Evolutionary conservation across 2,113 vertebrate species (phyloP).

Genomic region (Cardinalis cardinalis): DNA sequence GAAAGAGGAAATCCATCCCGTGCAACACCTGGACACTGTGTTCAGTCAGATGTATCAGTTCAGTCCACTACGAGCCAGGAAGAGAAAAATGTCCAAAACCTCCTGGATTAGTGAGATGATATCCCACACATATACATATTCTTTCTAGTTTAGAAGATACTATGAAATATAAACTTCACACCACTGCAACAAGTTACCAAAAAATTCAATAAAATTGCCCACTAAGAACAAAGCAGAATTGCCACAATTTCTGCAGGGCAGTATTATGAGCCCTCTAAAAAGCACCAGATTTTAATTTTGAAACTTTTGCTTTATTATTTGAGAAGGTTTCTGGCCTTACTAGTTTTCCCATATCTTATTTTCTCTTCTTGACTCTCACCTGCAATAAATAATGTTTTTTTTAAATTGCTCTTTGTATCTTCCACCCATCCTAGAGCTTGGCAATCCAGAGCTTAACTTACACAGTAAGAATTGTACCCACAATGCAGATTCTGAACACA

Average conservation of each 20-base stretch:
- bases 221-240: background rate
- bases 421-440: background rate
- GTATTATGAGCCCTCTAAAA: background rate
- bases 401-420: background rate
- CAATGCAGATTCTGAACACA: background rate
- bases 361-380: background rate
- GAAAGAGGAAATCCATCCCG: background rate
- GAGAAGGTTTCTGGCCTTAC: background rate
- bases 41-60: background rate
- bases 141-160: background rate
- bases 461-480: background rate
- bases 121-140: rapidly evolving
- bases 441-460: background rate
- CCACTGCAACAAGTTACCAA: background rate
- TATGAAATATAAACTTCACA: background rate
- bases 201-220: background rate
- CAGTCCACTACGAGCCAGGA: background rate
- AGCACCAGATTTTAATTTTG: background rate
- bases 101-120: background rate
- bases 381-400: background rate
- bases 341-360: background rate
- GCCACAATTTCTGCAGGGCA: background rate
- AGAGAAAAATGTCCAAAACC: background rate
- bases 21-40: background rate
- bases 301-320: background rate